Evolutionary conservation across 2,888 invertebrate genomes (phyloP).

Genomic region (Eupithecia subumbrata): DNA sequence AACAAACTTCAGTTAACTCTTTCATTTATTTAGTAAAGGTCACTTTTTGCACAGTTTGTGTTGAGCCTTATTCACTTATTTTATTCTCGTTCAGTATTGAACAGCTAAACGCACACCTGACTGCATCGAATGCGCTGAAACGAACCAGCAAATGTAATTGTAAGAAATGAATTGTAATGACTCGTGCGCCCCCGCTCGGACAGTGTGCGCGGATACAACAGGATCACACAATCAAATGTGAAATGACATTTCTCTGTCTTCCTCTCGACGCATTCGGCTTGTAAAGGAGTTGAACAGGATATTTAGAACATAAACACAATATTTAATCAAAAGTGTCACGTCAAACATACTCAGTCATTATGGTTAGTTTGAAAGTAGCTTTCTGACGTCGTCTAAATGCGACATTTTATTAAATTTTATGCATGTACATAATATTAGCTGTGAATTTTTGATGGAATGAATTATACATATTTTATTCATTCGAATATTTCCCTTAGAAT

Average conservation of each 20-base stretch:
- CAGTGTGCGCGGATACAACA: too few relatives aligned
- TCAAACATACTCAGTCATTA: not conserved
- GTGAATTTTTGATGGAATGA: not conserved
- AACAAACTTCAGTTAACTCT: not conserved
- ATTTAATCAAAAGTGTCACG: not conserved
- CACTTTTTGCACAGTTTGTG: not conserved
- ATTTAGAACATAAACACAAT: too few relatives aligned
- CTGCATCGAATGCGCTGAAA: not conserved
- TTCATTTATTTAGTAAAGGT: not conserved
- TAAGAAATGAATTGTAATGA: too few relatives aligned
- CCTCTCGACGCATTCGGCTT: too few relatives aligned
- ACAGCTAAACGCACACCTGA: not conserved
- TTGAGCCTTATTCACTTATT: not conserved
- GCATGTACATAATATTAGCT: too few relatives aligned
- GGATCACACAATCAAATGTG: too few relatives aligned
- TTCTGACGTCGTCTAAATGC: not conserved
- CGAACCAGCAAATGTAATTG: too few relatives aligned
- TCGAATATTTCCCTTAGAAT: not conserved
- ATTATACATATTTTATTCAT: not conserved
- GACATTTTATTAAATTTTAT: not conserved
- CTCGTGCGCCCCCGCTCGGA: too few relatives aligned
- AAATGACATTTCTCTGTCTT: too few relatives aligned
- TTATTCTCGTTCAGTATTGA: not conserved
- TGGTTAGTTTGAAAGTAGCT: not conserved
- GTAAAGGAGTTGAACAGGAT: too few relatives aligned